Evolutionary conservation across 1,140 invertebrate genomes (phyloP), one percentile per base, ranked within the genome.

Genomic region (Streblospio benedicti): DNA sequence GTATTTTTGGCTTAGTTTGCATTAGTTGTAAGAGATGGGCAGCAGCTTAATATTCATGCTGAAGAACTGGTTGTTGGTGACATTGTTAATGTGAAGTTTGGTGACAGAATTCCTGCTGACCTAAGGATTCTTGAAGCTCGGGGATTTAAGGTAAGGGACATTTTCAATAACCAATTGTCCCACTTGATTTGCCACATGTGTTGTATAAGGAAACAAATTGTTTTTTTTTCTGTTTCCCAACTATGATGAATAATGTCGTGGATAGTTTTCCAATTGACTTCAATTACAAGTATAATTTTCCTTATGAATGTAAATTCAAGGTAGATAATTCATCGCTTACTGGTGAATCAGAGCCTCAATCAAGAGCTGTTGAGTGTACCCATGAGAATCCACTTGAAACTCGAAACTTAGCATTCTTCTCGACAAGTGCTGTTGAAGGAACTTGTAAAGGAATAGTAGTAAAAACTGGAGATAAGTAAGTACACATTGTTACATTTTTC

Each of bases 301-400:
- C 38, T 14, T 18, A 18, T 18, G 18, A 41, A 41, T 18, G 14
- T 14, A 14, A 14, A 18, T 41, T 41, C 18, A 18, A 71, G 75
- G 77, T 76, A 52, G 81, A 83, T 67, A 83, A 83, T 69, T 83
- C 82, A 4, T 83, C 81, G 0, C 81, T 97, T 71, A 97, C 93
- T 65, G 93, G 93, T 67, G 93, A 97, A 82, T 96, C 93, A 43
- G 93, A 97, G 77, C 92, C 93, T 0, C 93, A 96, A 71, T 87
- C 88, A 59, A 85, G 93, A 71, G 87, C 87, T 62, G 80, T 88
- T 16, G 91, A 96, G 65, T 93, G 89, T 73, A 96, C 92, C 55
- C 86, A 95, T 77, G 91, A 96, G 65, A 96, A 96, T 79, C 93
- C 93, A 0, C 79, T 97, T 66, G 93, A 97, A 82, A 96, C 93